These are phyloP conservation scores for Brachypodius melanocephalos DNA, from an alignment of 2,113 vertebrate genomes.

Conservation along the genomic window DNA sequence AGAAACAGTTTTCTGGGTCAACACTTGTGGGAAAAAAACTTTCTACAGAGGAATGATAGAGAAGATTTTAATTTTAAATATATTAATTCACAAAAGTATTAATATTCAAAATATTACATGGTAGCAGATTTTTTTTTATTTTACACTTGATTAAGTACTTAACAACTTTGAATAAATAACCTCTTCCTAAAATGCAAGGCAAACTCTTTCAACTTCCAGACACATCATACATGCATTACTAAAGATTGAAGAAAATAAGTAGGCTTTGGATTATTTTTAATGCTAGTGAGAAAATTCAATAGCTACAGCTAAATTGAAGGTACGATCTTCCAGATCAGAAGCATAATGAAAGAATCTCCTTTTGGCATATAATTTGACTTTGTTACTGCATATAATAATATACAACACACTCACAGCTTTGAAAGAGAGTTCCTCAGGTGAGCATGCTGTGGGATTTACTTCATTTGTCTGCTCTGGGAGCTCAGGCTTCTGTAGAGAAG, in stretches of 20 bases:
- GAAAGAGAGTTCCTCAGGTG: background rate
- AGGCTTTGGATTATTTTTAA: background rate
- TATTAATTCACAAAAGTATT: background rate
- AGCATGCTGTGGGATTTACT: background rate
- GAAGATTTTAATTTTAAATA: background rate
- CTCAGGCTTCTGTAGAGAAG: background rate
- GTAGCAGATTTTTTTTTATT: background rate
- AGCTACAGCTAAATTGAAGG: background rate
- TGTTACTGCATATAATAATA: background rate
- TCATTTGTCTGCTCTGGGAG: background rate
- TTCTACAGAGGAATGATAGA: background rate
- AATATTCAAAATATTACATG: background rate
- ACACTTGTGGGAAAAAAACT: background rate
- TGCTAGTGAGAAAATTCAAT: background rate
- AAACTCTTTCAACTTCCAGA: background rate
- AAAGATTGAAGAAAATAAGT: background rate
- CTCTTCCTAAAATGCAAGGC: background rate
- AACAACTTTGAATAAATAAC: background rate
- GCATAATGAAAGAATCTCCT: background rate
- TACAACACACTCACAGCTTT: slow-evolving; percentile 25
- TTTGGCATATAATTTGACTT: background rate
- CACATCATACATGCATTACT: background rate
- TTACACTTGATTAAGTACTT: background rate
- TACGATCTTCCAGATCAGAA: background rate
- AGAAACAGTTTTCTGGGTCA: background rate